Evolutionary conservation across 2,888 invertebrate species (phyloP).

Genomic region (Microplitis deprimator): DNA sequence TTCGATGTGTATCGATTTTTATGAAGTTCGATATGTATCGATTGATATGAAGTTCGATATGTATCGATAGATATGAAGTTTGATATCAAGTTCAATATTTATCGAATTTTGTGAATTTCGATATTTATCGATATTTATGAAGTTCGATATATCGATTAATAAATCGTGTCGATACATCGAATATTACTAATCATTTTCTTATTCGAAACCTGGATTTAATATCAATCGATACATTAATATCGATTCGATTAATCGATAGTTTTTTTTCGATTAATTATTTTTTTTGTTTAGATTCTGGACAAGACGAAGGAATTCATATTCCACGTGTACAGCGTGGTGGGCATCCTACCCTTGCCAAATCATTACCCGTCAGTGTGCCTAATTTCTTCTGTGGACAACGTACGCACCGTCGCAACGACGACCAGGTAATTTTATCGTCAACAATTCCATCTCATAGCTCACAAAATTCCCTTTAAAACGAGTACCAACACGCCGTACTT

Average conservation of each 20-base stretch:
- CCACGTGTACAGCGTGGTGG: constrained; percentile 70
- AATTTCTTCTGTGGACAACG: constrained; percentile 72
- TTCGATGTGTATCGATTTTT: too few relatives aligned
- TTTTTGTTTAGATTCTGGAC: constrained; percentile 71
- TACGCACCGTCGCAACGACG: constrained; percentile 72
- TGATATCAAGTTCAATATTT: too few relatives aligned
- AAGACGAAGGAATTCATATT: constrained; percentile 77
- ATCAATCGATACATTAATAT: background rate
- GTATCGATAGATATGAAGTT: too few relatives aligned
- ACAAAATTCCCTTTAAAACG: too few relatives aligned
- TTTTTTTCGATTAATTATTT: background rate
- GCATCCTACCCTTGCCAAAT: constrained; percentile 78
- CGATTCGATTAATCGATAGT: background rate
- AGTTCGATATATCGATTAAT: too few relatives aligned
- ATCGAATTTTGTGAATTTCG: too few relatives aligned
- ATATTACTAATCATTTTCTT: too few relatives aligned
- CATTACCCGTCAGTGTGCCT: constrained; percentile 85
- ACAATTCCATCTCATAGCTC: constrained; percentile 36
- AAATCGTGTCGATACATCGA: too few relatives aligned
- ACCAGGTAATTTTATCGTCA: constrained; percentile 70
- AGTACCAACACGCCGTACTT: too few relatives aligned
- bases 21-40: too few relatives aligned
- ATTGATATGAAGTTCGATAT: too few relatives aligned
- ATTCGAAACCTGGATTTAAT: background rate
- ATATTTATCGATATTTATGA: too few relatives aligned